Conservation (phyloP, 2,888 invertebrate genomes). For the Willowsia nigromaculata region DNA sequence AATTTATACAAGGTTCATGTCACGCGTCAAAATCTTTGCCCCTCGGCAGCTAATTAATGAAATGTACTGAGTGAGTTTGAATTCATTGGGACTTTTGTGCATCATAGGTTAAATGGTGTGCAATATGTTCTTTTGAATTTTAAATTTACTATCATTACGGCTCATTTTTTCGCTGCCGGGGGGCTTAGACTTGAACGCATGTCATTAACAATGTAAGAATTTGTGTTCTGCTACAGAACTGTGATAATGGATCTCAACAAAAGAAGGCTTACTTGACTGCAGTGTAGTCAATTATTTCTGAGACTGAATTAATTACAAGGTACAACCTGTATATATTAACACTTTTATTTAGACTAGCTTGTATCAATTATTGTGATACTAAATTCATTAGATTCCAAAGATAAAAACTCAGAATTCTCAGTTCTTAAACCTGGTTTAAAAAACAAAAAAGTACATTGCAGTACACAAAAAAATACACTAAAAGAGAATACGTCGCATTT, state of each 20-base stretch:
- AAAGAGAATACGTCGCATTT: too few relatives aligned
- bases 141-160: background rate
- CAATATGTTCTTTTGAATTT: background rate
- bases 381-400: too few relatives aligned
- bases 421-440: too few relatives aligned
- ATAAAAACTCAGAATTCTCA: too few relatives aligned
- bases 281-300: background rate
- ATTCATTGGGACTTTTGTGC: background rate
- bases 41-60: background rate
- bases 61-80: background rate
- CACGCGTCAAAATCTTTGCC: background rate
- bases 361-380: too few relatives aligned
- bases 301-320: too few relatives aligned
- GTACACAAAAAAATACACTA: too few relatives aligned
- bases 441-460: too few relatives aligned
- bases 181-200: background rate
- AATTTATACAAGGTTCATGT: background rate
- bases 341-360: too few relatives aligned
- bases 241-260: constrained; percentile 32
- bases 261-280: constrained; percentile 1
- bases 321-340: too few relatives aligned
- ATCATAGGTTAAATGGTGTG: too few relatives aligned
- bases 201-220: background rate
- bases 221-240: background rate
- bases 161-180: background rate